These are phyloP conservation scores for Pyxicephalus adspersus DNA, from an alignment of 2,113 vertebrate genomes.

Conservation along the genomic window DNA sequence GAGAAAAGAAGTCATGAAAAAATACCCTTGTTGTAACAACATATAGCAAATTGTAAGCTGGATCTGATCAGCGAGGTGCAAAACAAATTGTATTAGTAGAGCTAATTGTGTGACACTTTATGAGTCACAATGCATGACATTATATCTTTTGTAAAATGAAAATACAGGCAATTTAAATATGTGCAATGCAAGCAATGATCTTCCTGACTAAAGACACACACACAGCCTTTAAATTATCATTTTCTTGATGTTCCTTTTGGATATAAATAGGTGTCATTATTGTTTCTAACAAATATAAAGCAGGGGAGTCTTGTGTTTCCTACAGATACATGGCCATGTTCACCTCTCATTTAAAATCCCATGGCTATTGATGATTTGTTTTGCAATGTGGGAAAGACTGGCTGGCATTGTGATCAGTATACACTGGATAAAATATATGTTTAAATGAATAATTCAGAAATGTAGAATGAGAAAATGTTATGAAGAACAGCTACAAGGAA, in stretches of 20 bases:
- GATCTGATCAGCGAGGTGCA: not conserved
- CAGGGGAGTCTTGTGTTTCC: slow-evolving; percentile 4
- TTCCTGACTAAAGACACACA: not conserved
- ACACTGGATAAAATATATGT: slow-evolving; percentile 32
- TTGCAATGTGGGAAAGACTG: slow-evolving; percentile 27
- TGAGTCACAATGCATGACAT: not conserved
- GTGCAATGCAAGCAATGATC: not conserved
- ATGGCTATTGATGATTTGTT: slow-evolving; percentile 51
- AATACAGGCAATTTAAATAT: slow-evolving; percentile 9
- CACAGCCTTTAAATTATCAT: not conserved
- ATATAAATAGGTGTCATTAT: slow-evolving; percentile 25
- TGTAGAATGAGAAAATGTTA: not conserved
- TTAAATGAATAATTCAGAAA: slow-evolving; percentile 39
- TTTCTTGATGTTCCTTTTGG: slow-evolving; percentile 9
- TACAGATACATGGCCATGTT: slow-evolving; percentile 33
- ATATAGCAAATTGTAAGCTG: not conserved
- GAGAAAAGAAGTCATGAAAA: no score
- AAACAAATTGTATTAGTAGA: not conserved
- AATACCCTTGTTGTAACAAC: not conserved
- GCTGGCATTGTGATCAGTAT: slow-evolving; percentile 43
- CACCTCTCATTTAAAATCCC: slow-evolving; percentile 41
- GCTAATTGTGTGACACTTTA: not conserved
- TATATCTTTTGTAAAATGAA: not conserved
- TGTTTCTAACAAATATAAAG: slow-evolving; percentile 1
- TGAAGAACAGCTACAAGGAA: no score